These are phyloP conservation scores for Conomelus anceps DNA, from an alignment of 2,888 invertebrate genomes.

Conservation along the genomic window DNA sequence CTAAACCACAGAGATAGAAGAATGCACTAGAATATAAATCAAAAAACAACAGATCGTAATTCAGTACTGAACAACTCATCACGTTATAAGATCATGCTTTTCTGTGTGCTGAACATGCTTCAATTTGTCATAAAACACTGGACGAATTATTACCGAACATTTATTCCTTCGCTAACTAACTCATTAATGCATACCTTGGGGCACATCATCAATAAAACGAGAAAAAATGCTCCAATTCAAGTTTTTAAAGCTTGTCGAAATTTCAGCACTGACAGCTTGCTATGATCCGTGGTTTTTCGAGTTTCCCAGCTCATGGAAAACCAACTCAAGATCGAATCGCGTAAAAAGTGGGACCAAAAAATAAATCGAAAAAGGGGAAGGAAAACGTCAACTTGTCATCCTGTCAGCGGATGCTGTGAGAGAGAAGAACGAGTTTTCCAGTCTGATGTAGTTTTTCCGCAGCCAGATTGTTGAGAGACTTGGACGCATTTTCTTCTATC, in stretches of 20 bases:
- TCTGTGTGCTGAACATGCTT: no score
- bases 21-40: no score
- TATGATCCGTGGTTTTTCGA: not conserved
- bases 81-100: no score
- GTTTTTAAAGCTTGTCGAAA: not conserved
- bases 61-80: no score
- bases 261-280: not conserved
- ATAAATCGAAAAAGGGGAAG: not conserved
- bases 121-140: no score
- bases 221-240: not conserved
- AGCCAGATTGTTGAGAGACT: not conserved
- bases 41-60: no score
- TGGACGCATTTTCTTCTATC: not conserved
- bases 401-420: not conserved
- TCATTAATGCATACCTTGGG: not conserved
- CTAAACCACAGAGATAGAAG: no score
- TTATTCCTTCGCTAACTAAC: no score
- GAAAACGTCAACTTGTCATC: not conserved
- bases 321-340: not conserved
- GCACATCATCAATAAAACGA: not conserved
- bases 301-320: not conserved
- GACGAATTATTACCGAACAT: no score
- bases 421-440: not conserved
- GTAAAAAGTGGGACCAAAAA: not conserved
- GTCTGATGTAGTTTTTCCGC: not conserved